Percentiles rank a stretch among this genome's conserved stretches.
Conservation (phyloP, 2,113 vertebrate species). For the Channa argus region DNA sequence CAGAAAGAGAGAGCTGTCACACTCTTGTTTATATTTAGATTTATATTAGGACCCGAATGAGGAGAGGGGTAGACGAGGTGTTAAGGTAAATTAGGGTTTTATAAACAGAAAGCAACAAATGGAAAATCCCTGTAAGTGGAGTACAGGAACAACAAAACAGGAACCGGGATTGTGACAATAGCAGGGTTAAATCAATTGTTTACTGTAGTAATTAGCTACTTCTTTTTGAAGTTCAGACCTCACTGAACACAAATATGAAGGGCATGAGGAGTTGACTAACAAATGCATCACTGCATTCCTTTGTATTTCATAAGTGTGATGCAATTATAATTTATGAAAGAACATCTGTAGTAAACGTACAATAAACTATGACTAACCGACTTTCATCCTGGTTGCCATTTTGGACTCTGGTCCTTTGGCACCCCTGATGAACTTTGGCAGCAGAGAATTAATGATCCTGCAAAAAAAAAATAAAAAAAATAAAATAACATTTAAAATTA, state of each 20-base stretch:
- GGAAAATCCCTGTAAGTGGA: no score
- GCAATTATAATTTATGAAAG: background rate
- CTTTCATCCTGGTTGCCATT: slow-evolving; percentile 72
- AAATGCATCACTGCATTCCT: background rate
- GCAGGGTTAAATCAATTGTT: background rate
- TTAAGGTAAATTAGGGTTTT: no score
- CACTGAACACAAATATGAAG: background rate
- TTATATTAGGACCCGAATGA: no score
- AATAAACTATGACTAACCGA: slow-evolving; percentile 50
- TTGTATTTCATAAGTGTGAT: background rate
- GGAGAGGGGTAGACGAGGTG: no score
- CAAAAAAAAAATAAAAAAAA: slow-evolving; percentile 15
- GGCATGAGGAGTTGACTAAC: background rate
- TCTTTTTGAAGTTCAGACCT: background rate
- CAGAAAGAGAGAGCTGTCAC: background rate
- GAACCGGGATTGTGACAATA: no score
- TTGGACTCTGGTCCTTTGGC: slow-evolving; percentile 76
- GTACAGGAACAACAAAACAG: no score
- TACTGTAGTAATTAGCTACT: background rate
- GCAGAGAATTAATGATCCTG: slow-evolving; percentile 76
- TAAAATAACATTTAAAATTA: background rate
- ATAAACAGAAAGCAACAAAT: no score
- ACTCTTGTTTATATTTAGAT: no score
- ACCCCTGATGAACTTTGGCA: slow-evolving; percentile 78
- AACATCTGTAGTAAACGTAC: background rate